Evolutionary conservation across 2,888 invertebrate species (phyloP), one percentile per base, ranked within the genome.

Genomic region (Busseola fusca): DNA sequence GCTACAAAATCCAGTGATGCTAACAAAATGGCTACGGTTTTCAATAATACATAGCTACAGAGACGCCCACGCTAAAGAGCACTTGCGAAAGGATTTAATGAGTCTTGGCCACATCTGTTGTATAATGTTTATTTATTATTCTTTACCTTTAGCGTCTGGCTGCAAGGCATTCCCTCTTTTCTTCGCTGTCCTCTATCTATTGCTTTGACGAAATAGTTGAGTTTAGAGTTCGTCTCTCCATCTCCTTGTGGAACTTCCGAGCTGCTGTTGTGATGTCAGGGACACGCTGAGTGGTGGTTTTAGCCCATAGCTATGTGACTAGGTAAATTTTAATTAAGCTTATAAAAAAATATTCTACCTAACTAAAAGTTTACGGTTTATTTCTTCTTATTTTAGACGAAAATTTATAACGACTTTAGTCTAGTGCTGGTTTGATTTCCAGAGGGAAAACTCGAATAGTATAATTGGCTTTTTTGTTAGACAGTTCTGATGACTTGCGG

Each of bases 21-120:
- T 78, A 87, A 90, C 87, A 88, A 89, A 90, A 91, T 88, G 86
- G 85, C 86, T 82, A 84, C 88, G 86, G 84, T 88, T 50, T 90
- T 89, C 86, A 89, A 88, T 89, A 86, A 87, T 85, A 70, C 6
- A 27, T 52, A 37, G 12, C 12, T 52, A 83, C 83, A 83, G 84
- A 80, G 84, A 85, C 80, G 80, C 84, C 83, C 80, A 75, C 82
- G 83, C 78, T 85, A 80, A 82, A 81, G 80, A 80, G 80, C 85
- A 84, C 74, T 82, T 73, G 80, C 69, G 80, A 83, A 88, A 86
- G 81, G 78, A 84, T 86, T 88, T 84, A 86, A 86, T 85, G 82
- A 85, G 82, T 80, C 69, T 72, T 56, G 63, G 56, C 30, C 30
- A 18, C n/a, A 63, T 56, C 10, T 56, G 30, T n/a, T 16, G 6